Conservation (phyloP, 2,113 vertebrate species). For the Callocephalon fimbriatum region DNA sequence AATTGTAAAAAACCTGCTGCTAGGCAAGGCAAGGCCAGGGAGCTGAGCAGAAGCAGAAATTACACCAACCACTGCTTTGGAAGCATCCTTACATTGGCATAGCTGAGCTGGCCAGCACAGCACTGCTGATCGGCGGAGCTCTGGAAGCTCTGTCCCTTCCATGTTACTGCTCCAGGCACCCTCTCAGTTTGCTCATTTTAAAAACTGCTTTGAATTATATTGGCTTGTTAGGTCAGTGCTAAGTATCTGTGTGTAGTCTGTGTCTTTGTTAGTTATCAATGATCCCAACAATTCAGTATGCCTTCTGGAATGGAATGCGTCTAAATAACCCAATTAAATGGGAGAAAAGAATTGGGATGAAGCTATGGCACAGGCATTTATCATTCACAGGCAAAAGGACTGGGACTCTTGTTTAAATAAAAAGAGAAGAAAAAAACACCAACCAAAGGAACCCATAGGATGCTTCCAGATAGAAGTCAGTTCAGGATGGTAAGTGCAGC, state of each 20-base stretch:
- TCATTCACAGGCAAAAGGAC: neutral
- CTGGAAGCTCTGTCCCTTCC: neutral
- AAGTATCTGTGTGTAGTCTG: neutral
- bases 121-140: accelerated
- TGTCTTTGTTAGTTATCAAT: neutral
- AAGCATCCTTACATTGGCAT: accelerated
- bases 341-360: neutral
- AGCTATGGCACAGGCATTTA: accelerated
- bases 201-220: neutral
- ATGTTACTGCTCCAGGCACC: neutral
- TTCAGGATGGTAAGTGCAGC: neutral
- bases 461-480: neutral
- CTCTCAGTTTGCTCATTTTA: neutral
- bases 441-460: neutral
- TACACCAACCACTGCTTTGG: neutral
- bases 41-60: neutral
- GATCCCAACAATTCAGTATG: neutral
- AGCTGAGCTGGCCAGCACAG: neutral
- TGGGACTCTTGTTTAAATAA: neutral
- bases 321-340: neutral
- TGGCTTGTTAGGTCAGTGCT: neutral
- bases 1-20: neutral
- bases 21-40: neutral
- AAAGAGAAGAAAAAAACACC: accelerated
- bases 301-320: neutral